Evolutionary conservation across 2,888 invertebrate genomes (phyloP).

Genomic region (Hartigia nigra): DNA sequence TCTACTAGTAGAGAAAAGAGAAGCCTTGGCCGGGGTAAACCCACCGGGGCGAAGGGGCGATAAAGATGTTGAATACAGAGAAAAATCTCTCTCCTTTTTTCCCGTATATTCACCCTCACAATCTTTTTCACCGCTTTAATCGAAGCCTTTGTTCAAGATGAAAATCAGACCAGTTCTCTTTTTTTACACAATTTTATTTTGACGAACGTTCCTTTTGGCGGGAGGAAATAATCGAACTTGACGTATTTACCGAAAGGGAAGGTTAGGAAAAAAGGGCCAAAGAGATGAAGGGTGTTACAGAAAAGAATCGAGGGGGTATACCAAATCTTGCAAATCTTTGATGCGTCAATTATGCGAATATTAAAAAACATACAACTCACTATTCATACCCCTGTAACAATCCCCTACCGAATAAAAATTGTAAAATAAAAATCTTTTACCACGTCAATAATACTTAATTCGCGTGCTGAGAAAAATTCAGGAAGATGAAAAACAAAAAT

Average conservation of each 20-base stretch:
- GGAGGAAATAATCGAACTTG: not conserved
- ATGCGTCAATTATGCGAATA: not conserved
- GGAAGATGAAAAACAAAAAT: not conserved
- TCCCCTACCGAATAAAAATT: no score
- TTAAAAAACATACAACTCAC: not conserved
- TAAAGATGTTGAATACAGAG: not conserved
- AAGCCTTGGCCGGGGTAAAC: not conserved
- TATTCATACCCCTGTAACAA: not conserved
- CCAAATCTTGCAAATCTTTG: not conserved
- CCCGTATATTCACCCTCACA: not conserved
- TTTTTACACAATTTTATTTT: not conserved
- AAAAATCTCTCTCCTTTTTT: not conserved
- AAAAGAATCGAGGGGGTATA: not conserved
- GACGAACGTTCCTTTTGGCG: not conserved
- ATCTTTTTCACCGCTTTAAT: not conserved
- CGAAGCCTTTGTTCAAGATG: not conserved
- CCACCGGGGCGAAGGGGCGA: not conserved
- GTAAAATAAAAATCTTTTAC: not conserved
- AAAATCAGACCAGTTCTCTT: not conserved
- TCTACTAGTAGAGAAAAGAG: not conserved
- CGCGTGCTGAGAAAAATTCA: not conserved
- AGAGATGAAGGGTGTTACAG: not conserved
- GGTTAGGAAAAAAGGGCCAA: not conserved
- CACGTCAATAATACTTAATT: not conserved
- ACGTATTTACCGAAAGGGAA: not conserved